These are phyloP conservation scores for Lophura swinhoii DNA, from an alignment of 2,797 vertebrate genomes.

Conservation along the genomic window DNA sequence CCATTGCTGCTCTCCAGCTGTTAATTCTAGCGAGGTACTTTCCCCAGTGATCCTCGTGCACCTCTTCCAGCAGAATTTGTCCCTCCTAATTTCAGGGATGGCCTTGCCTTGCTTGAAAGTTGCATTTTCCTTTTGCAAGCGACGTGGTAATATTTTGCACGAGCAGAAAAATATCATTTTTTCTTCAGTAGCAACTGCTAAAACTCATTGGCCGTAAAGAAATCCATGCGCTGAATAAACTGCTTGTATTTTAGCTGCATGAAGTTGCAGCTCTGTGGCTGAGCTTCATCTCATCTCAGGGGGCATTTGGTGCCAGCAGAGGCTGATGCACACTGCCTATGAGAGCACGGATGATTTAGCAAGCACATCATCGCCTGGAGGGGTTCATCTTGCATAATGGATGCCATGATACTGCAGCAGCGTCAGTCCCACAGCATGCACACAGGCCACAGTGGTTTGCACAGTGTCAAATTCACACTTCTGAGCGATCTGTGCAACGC, in stretches of 20 bases:
- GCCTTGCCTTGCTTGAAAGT: neutral
- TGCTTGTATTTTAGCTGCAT: neutral
- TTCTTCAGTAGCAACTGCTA: neutral
- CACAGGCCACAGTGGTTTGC: neutral
- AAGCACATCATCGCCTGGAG: neutral
- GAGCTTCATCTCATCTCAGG: neutral
- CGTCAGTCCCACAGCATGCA: neutral
- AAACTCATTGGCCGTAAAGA: neutral
- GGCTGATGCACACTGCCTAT: neutral
- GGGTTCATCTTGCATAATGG: rapidly evolving
- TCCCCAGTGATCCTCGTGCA: slow-evolving; percentile 23
- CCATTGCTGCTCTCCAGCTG: slow-evolving; percentile 6
- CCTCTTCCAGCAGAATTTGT: slow-evolving; percentile 51
- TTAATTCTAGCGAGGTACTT: neutral
- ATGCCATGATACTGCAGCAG: neutral
- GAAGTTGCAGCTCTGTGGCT: neutral
- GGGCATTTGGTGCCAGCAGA: rapidly evolving
- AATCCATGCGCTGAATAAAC: neutral
- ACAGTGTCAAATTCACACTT: rapidly evolving
- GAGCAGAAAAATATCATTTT: neutral
- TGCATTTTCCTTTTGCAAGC: neutral
- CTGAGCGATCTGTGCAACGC: rapidly evolving
- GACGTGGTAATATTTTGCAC: neutral
- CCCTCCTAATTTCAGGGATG: slow-evolving; percentile 26
- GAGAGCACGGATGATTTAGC: neutral